Percentiles rank a stretch among this genome's conserved stretches.
Conservation (phyloP, 2,797 vertebrate genomes). For the Dallia pectoralis region DNA sequence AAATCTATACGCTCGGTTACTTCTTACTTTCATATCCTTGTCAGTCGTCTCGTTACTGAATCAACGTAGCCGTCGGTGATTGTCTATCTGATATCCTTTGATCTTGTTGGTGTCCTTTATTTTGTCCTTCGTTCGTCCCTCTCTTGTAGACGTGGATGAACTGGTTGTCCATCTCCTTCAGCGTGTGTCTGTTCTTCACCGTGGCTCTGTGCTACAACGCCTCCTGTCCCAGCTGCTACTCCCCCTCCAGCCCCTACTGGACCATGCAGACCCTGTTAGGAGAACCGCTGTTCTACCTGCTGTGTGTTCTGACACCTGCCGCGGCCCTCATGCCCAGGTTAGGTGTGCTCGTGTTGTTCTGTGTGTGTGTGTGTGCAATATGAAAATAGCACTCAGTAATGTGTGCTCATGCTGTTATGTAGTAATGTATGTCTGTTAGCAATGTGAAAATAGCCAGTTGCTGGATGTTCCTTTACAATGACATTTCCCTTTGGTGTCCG, state of each 20-base stretch:
- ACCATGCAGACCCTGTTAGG: conserved; percentile 88
- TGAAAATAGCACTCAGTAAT: too few species aligned
- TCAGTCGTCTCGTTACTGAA: not conserved
- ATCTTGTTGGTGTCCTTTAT: too few species aligned
- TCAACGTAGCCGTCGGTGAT: conserved; percentile 11
- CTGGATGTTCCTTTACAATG: too few species aligned
- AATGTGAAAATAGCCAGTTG: too few species aligned
- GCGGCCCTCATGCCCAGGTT: conserved; percentile 91
- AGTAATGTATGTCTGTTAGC: too few species aligned
- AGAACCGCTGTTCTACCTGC: conserved; percentile 90
- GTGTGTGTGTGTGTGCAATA: not conserved
- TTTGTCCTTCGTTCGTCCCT: too few species aligned
- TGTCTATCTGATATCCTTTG: not conserved
- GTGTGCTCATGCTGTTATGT: too few species aligned
- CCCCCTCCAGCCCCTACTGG: conserved; percentile 97
- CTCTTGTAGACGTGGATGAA: conserved; percentile 89
- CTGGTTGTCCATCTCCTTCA: conserved; percentile 88
- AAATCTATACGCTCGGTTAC: not conserved
- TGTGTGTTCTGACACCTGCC: conserved; percentile 83
- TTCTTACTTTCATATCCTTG: not conserved
- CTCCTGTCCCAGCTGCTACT: conserved; percentile 88
- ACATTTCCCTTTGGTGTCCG: too few species aligned
- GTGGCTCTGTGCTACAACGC: conserved; percentile 91
- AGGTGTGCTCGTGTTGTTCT: not conserved
- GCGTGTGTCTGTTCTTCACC: conserved; percentile 84